Evolutionary conservation across 2,888 invertebrate species (phyloP), one percentile per base, ranked within the genome.

Genomic region (Crioceris asparagi): DNA sequence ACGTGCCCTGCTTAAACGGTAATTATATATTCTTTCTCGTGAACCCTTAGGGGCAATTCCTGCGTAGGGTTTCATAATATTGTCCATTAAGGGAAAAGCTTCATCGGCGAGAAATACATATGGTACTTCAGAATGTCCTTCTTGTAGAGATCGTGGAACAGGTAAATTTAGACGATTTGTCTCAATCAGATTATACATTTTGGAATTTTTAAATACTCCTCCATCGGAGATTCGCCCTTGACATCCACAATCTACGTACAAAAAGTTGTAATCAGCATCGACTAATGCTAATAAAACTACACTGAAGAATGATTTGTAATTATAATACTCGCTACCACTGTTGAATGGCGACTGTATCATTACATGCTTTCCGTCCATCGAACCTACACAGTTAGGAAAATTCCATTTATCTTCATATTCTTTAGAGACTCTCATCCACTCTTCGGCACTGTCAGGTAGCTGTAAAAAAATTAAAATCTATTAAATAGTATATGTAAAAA

Each of bases 41-140:
- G 35, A 39, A 26, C 43, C 35, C 32, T 38, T 40, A 18, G 35
- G 36, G 14, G 32, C 32, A n/a, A n/a, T n/a, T 27, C 31, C 32
- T 32, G 32, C 27, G 15, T 32, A 38, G 0, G 43, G 48, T 40
- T 50, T 47, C 29, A 37, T 36, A 35, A 41, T 29, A 39, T 42
- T 34, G 21, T 33, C 23, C 15, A 32, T 39, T 37, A 47, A 32
- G 7, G 37, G 38, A 35, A 47, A 47, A n/a, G 45, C 47, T 26
- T 46, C 40, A 33, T 46, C 47, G 11, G 44, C 41, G 15, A 47
- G 37, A 12, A 39, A 29, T 12, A 39, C 6, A 16, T 38, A 36
- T 11, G 36, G 29, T 8, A 37, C 32, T 15, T 19, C 12, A 8
- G 25, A 39, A 29, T 37, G 16, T 15, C 35, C 36, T 19, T 12